These are phyloP conservation scores for Marisa cornuarietis DNA, from an alignment of 1,140 invertebrate genomes.

Conservation along the genomic window DNA sequence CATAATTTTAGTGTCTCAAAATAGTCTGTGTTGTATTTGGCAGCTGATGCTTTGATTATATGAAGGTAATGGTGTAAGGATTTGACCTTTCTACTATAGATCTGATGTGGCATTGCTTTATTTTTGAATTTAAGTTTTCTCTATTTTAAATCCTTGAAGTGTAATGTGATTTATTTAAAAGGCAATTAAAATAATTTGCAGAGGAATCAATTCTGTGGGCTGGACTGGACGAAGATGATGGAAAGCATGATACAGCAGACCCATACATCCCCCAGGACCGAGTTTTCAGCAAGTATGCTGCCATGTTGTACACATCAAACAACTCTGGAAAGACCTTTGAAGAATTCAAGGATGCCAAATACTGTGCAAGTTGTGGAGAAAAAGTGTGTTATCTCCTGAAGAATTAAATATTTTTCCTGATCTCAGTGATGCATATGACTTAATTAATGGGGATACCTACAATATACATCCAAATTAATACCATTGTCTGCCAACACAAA, in stretches of 20 bases:
- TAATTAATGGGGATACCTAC: neutral
- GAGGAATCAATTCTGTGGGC: slow-evolving; percentile 54
- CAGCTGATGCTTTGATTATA: too few relatives aligned
- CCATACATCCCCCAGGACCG: slow-evolving; percentile 63
- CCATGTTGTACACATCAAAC: slow-evolving; percentile 62
- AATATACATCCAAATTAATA: neutral
- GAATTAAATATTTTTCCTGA: too few relatives aligned
- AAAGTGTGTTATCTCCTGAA: slow-evolving; percentile 44
- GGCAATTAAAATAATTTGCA: neutral
- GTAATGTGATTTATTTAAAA: too few relatives aligned
- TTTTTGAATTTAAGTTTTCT: too few relatives aligned
- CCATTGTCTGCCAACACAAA: too few relatives aligned
- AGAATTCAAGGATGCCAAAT: slow-evolving; percentile 61
- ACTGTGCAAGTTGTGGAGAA: slow-evolving; percentile 63
- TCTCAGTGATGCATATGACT: neutral
- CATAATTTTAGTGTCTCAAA: too few relatives aligned
- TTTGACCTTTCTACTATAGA: too few relatives aligned
- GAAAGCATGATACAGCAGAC: slow-evolving; percentile 47
- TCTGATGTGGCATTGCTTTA: too few relatives aligned
- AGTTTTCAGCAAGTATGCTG: slow-evolving; percentile 64
- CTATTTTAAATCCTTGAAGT: too few relatives aligned
- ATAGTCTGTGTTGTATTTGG: too few relatives aligned
- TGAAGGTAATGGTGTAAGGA: too few relatives aligned
- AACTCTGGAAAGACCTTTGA: slow-evolving; percentile 60
- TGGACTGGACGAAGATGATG: slow-evolving; percentile 50